Conservation (phyloP, 2,113 vertebrate species). For the Pelusios castaneus region DNA sequence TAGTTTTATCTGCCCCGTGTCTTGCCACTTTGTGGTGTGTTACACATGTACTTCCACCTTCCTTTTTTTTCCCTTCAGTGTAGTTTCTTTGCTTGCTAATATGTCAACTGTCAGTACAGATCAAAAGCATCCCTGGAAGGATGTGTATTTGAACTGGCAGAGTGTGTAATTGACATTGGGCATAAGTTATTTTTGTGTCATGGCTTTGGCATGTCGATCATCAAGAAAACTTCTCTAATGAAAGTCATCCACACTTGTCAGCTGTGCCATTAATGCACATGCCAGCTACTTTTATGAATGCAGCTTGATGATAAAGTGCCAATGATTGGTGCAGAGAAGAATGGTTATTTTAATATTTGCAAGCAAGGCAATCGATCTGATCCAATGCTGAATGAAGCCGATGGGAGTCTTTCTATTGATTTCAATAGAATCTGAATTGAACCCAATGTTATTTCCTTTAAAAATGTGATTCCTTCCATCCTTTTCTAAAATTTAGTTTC, state of each 20-base stretch:
- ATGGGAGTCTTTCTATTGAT: neutral
- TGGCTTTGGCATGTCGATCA: conserved; percentile 24
- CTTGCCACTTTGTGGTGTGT: neutral
- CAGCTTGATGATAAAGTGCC: neutral
- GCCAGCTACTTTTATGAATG: neutral
- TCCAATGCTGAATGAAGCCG: neutral
- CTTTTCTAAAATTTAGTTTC: neutral
- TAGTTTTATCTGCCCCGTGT: neutral
- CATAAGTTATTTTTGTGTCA: conserved; percentile 4
- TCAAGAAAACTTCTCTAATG: neutral
- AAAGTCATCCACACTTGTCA: conserved; percentile 9
- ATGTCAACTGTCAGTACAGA: conserved; percentile 11
- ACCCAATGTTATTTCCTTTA: neutral
- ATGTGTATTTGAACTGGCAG: conserved; percentile 12
- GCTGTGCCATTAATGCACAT: neutral
- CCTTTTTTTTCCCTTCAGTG: neutral
- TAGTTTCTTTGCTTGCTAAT: conserved; percentile 32
- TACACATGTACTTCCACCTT: neutral
- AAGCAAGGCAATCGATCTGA: neutral
- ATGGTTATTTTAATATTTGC: neutral
- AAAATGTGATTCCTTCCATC: neutral
- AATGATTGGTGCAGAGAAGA: neutral
- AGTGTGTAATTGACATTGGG: neutral
- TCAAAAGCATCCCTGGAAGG: neutral
- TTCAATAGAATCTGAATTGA: neutral